Percentiles rank a stretch among this genome's conserved stretches.
These are phyloP conservation scores for Gallinago jamesoni DNA, from an alignment of 2,113 vertebrate genomes.

Conservation along the genomic window DNA sequence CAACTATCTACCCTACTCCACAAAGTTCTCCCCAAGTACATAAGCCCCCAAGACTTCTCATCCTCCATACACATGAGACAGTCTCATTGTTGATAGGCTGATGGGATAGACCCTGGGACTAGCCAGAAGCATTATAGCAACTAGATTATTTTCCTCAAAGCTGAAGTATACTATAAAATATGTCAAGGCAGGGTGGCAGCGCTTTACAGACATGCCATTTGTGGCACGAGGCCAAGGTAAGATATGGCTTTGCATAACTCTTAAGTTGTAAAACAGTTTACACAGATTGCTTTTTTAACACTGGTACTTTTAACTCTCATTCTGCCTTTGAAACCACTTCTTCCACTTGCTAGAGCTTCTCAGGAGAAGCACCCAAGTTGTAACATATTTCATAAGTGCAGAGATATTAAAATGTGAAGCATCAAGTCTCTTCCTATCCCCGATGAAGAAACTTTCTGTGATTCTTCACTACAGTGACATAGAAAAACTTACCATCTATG, in stretches of 20 bases:
- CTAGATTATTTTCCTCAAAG: background rate
- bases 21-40: no score
- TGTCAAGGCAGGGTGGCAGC: background rate
- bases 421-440: background rate
- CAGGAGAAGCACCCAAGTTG: background rate
- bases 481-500: background rate
- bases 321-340: background rate
- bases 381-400: background rate
- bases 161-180: background rate
- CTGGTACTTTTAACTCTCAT: background rate
- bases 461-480: background rate
- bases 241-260: background rate
- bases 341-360: background rate
- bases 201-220: background rate
- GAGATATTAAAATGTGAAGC: background rate
- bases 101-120: rapidly evolving
- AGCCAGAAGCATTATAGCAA: background rate
- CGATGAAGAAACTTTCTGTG: background rate
- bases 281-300: background rate
- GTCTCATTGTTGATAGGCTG: background rate
- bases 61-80: background rate
- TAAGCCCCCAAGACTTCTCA: rapidly evolving
- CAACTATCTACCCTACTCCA: no score
- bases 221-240: background rate
- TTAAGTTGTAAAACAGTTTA: background rate